A percentile compares a stretch with the other conserved stretches of the same genome.
phyloP scores from a whole-genome alignment of 2,797 vertebrate species.

The Echeneis naucrates region DNA sequence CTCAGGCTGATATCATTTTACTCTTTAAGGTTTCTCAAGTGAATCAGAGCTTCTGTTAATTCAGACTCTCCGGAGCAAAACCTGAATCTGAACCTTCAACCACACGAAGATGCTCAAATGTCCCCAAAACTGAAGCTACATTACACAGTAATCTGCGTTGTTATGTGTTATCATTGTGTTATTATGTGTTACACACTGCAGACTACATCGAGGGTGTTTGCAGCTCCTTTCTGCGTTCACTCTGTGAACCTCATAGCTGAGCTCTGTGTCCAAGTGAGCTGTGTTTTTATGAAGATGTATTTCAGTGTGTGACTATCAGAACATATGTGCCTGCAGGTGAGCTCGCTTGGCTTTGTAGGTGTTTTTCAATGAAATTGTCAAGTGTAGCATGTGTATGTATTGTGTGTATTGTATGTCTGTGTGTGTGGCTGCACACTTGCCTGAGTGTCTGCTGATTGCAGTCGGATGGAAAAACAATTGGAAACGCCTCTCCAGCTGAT shows the following conservation, averaged over 20 bases:
- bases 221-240: too few relatives aligned
- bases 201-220: too few relatives aligned
- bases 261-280: not conserved
- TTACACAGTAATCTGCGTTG: too few relatives aligned
- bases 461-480: conserved; percentile 74
- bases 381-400: not conserved
- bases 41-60: too few relatives aligned
- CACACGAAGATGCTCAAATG: too few relatives aligned
- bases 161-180: too few relatives aligned
- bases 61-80: too few relatives aligned
- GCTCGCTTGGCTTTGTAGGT: not conserved
- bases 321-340: too few relatives aligned
- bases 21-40: not conserved
- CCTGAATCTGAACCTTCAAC: too few relatives aligned
- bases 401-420: conserved; percentile 5
- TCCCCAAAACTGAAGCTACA: too few relatives aligned
- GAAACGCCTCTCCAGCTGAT: conserved; percentile 64
- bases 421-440: conserved; percentile 1
- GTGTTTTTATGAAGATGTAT: not conserved
- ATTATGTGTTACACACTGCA: too few relatives aligned
- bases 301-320: not conserved
- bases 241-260: too few relatives aligned
- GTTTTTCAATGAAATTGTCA: conserved; percentile 1
- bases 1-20: conserved; percentile 15
- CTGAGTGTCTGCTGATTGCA: conserved; percentile 63